Conservation (phyloP, 1,140 invertebrate genomes). For the Zaprionus gabonicus region DNA sequence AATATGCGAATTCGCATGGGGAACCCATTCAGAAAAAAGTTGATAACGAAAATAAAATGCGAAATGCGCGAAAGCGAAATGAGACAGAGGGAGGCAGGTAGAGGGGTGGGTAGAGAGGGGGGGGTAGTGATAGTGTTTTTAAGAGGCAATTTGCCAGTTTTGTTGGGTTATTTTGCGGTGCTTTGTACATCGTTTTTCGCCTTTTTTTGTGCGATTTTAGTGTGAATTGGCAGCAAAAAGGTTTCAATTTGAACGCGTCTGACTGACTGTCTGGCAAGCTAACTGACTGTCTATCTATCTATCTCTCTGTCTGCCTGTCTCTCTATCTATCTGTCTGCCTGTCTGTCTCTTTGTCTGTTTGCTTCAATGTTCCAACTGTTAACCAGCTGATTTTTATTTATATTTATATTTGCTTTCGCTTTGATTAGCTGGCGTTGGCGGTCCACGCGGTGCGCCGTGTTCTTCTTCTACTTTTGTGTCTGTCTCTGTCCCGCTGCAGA, state of each 20-base stretch:
- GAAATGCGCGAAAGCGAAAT: background rate
- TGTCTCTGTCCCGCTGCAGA: background rate
- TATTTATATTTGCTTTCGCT: constrained; percentile 40
- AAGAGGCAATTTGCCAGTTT: constrained; percentile 49
- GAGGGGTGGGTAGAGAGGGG: background rate
- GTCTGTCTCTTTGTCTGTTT: background rate
- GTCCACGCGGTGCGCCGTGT: background rate
- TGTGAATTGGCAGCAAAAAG: constrained; percentile 45
- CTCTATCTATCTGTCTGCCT: background rate
- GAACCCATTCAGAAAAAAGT: constrained; percentile 27
- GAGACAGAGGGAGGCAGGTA: background rate
- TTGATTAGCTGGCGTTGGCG: constrained; percentile 37
- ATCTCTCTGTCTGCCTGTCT: background rate
- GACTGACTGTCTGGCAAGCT: background rate
- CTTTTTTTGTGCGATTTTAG: constrained; percentile 37
- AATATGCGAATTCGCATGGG: constrained; percentile 21
- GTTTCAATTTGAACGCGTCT: constrained; percentile 13
- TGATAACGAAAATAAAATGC: constrained; percentile 18
- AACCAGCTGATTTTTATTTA: constrained; percentile 67
- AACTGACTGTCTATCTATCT: background rate
- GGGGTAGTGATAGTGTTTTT: constrained; percentile 5
- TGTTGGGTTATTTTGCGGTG: constrained; percentile 7
- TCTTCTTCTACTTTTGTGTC: background rate
- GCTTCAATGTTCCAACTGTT: background rate
- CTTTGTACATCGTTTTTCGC: constrained; percentile 12